Evolutionary conservation across 2,113 vertebrate genomes (phyloP), one percentile per base, ranked within the genome.

Genomic region (Neodon shergylaensis): DNA sequence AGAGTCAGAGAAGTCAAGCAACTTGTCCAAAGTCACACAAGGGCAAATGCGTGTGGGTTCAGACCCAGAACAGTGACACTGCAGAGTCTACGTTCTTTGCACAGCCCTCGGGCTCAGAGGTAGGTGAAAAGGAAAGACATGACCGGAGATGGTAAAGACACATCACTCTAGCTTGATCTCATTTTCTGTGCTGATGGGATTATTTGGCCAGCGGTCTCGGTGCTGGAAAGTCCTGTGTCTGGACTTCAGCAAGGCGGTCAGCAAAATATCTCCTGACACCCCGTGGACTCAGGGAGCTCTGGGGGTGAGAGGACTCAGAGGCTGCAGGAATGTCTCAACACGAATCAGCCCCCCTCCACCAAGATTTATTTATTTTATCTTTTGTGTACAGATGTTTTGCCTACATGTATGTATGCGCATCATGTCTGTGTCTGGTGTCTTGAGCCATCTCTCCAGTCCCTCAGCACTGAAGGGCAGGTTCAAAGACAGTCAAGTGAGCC

Each of bases 171-270:
- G 33, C 39, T 36, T 96, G 39, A 92, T 88, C 54, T 87, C 82
- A 90, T 90, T 96, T 91, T 82, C 49, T 10, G 31, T 4, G 21
- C 52, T 92, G 86, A 94, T 76, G 42, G 87, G 61, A 91, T 95
- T 79, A 92, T 72, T 68, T 33, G 36, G 16, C 54, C 1, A 1
- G 42, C 11, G 42, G 17, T 54, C 5, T 73, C 31, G 61, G 52
- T 36, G 73, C 68, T 7, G 14, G 24, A 44, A 72, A n/a, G 14
- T 58, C 31, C 77, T 9, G 36, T 28, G 33, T 78, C 94, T 96
- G 95, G 92, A 73, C 68, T 96, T 94, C 8, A 93, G 73, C 73
- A 88, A 91, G 52, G 42, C 52, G 0, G 28, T 44, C 22, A 47
- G 79, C 58, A 72, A 72, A 94, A 92, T 95, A 47, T 79, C 72